Base-by-base conservation (phyloP, 2,888 invertebrate species). In the Tinea semifulvella region DNA sequence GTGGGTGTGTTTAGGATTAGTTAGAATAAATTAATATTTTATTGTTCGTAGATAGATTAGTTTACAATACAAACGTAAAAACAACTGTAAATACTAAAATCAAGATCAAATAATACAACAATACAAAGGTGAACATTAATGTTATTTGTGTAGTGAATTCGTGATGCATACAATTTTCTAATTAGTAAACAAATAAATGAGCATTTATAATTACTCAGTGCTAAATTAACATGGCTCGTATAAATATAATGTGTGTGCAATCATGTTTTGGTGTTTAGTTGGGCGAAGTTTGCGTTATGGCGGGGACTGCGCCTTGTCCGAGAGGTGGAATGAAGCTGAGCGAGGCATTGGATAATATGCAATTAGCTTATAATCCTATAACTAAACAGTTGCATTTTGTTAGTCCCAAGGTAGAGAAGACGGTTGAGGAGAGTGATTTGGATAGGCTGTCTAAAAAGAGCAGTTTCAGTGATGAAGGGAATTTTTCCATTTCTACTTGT, bases 331-430 rank as follows among this genome's bases (percentile, higher is more conserved):
- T 85, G 64, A 83, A 84, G 49, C 76, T 90, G 49, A 87, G 87
- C 60, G 87, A 88, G 67, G 88, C 89, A 44, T 68, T 90, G 56
- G 87, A 89, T 61, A 88, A 84, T 63, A 88, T 90, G 77, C 88
- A 89, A 51, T 68, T 90, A 50, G 88, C 89, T 2, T 90, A 90
- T 68, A 89, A 88, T 63, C 90, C 90, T 10, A 81, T 88, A 40
- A 90, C 89, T 17, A 90, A 88, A 61, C 88, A 89, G 56, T 67
- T 89, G 49, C 89, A 88, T 66, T 83, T 87, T 42, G 82, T 87
- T 48, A 80, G 75, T 51, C 75, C 77, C 1, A 76, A 72, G 56
- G 60, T 66, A 2, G 71, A 70, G 45, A 27, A 22, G 54, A 57
- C 60, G 8, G 47, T 56, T 4, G 68, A 65, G 35, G 70, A 74